Evolutionary conservation across 2,888 invertebrate species (phyloP).

Genomic region (Terebella lapidaria): DNA sequence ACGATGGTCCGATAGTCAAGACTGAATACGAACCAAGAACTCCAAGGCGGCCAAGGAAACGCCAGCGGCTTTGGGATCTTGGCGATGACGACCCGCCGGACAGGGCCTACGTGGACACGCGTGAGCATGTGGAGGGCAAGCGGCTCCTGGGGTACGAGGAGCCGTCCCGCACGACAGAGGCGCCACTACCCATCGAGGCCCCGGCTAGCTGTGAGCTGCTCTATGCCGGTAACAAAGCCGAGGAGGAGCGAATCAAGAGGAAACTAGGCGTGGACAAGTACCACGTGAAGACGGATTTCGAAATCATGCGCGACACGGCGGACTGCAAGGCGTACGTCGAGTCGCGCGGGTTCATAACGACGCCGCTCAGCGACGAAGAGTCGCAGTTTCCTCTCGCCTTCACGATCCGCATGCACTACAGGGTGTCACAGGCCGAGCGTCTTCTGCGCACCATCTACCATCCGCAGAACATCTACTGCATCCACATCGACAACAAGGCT

Average conservation of each 20-base stretch:
- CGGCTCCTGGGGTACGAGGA: no score
- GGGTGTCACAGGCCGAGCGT: constrained; percentile 22
- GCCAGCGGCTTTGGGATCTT: no score
- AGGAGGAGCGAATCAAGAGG: constrained; percentile 21
- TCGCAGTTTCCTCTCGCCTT: constrained; percentile 26
- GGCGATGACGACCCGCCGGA: no score
- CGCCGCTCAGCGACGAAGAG: constrained; percentile 11
- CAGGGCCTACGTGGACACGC: no score
- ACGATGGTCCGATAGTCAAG: no score
- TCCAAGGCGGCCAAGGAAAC: no score
- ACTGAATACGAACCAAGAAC: no score
- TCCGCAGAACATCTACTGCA: constrained; percentile 31
- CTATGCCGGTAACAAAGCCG: constrained; percentile 20
- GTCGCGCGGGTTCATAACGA: constrained; percentile 8
- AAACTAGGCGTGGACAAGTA: constrained; percentile 6
- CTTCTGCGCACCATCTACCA: constrained; percentile 26
- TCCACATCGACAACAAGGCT: constrained; percentile 27
- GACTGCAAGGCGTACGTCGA: constrained; percentile 6
- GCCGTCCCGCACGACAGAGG: no score
- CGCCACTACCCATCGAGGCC: background rate
- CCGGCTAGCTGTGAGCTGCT: constrained; percentile 26
- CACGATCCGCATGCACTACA: constrained; percentile 24
- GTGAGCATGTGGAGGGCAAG: no score
- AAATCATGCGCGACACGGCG: constrained; percentile 2
- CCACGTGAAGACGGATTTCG: background rate